Evolutionary conservation across 2,888 invertebrate genomes (phyloP).

Genomic region (Caenorhabditis wallacei): DNA sequence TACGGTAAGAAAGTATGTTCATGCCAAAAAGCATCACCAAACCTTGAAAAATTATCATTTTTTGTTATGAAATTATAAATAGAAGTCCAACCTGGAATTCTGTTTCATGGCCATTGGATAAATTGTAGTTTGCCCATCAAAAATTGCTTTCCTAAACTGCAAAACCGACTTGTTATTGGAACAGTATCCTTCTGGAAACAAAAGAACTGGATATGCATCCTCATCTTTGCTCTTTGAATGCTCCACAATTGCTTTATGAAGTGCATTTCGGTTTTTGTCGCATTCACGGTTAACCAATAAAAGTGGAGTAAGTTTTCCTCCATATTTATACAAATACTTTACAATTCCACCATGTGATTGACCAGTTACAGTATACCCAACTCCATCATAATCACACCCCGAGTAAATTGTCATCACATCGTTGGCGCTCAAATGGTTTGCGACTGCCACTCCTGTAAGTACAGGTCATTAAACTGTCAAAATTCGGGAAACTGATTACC

Average conservation of each 20-base stretch:
- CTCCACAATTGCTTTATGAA: constrained; percentile 35
- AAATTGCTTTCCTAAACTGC: constrained; percentile 73
- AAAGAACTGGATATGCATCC: constrained; percentile 71
- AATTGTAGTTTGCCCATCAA: constrained; percentile 65
- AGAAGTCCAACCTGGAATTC: constrained; percentile 58
- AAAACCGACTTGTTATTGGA: constrained; percentile 72
- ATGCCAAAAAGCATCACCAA: constrained; percentile 72
- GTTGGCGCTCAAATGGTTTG: constrained; percentile 79
- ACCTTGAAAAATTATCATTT: constrained; percentile 55
- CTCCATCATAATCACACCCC: constrained; percentile 71
- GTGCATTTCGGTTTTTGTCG: constrained; percentile 31
- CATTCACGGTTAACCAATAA: constrained; percentile 66
- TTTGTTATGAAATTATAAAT: not conserved
- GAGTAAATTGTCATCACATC: constrained; percentile 78
- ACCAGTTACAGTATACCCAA: constrained; percentile 78
- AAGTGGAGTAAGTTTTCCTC: constrained; percentile 67
- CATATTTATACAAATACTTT: constrained; percentile 70
- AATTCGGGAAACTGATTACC: constrained; percentile 57
- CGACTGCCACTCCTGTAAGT: constrained; percentile 74
- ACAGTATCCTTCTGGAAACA: constrained; percentile 80
- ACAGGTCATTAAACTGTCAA: constrained; percentile 17
- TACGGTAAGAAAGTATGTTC: constrained; percentile 72
- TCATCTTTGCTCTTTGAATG: constrained; percentile 44
- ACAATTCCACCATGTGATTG: constrained; percentile 75
- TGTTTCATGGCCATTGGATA: constrained; percentile 71